Conservation (phyloP, 1,140 invertebrate species). For the Hyles euphorbiae region DNA sequence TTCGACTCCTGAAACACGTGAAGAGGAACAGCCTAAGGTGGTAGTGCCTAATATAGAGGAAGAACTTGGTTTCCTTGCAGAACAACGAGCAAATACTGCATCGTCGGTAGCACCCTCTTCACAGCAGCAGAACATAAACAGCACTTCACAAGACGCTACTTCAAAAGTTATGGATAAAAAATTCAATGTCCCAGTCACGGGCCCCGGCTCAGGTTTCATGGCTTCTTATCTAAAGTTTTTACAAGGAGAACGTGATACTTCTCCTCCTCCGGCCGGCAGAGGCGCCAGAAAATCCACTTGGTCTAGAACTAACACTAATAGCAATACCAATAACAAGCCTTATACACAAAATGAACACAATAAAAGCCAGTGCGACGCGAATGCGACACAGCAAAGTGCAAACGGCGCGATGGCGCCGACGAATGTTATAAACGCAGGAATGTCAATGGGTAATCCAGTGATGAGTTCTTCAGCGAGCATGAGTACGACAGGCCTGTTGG, state of each 20-base stretch:
- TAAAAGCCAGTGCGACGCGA: constrained; percentile 52
- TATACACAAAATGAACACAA: constrained; percentile 57
- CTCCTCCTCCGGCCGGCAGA: constrained; percentile 81
- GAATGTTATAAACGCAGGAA: constrained; percentile 48
- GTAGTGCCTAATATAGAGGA: constrained; percentile 91
- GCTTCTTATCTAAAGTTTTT: constrained; percentile 89
- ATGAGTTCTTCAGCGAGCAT: constrained; percentile 53
- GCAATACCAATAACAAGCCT: constrained; percentile 53
- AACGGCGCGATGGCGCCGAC: constrained; percentile 63
- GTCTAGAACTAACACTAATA: constrained; percentile 75
- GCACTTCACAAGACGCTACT: constrained; percentile 66
- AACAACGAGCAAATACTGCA: constrained; percentile 76
- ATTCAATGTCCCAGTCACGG: constrained; percentile 75
- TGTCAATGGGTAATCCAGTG: constrained; percentile 51
- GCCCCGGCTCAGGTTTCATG: constrained; percentile 86
- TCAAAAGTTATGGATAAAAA: constrained; percentile 76
- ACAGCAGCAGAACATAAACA: constrained; percentile 71
- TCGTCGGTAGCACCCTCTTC: constrained; percentile 74
- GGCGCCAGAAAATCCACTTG: constrained; percentile 81
- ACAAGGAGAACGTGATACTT: constrained; percentile 86
- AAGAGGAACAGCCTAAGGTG: constrained; percentile 85
- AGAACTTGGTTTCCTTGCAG: constrained; percentile 85
- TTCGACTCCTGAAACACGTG: constrained; percentile 74
- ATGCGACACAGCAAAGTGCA: constrained; percentile 52
- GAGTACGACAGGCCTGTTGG: constrained; percentile 49